phyloP scores from a whole-genome alignment of 2,888 invertebrate genomes.

The Drosophila prolongata region DNA sequence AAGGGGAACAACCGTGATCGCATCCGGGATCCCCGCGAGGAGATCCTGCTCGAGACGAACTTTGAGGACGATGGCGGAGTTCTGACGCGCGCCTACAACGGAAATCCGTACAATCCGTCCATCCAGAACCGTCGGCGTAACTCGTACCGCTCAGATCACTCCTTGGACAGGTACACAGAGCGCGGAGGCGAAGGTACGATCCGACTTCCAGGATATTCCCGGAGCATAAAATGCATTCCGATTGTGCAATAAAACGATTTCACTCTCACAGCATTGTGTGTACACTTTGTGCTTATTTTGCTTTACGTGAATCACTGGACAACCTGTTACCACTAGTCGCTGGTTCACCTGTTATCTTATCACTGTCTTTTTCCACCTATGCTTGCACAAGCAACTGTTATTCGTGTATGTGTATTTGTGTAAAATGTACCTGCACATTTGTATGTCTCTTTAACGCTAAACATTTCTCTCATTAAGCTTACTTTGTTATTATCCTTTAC shows the following conservation, averaged over 20 bases:
- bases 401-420: constrained; percentile 1
- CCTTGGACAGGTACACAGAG: constrained; percentile 84
- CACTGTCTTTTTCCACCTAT: constrained; percentile 28
- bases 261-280: constrained; percentile 12
- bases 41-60: constrained; percentile 85
- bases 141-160: constrained; percentile 82
- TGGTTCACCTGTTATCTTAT: constrained; percentile 46
- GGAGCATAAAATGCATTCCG: background rate
- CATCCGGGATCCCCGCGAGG: constrained; percentile 84
- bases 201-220: constrained; percentile 6
- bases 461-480: background rate
- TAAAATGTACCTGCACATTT: constrained; percentile 1
- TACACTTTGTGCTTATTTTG: constrained; percentile 18
- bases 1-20: constrained; percentile 80
- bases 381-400: constrained; percentile 33
- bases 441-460: constrained; percentile 2
- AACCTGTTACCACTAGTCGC: constrained; percentile 15
- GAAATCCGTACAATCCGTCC: constrained; percentile 73
- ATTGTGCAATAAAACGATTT: background rate
- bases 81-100: constrained; percentile 84
- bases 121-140: constrained; percentile 77
- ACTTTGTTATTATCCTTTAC: no score
- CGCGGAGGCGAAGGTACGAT: constrained; percentile 81
- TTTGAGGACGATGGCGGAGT: constrained; percentile 84
- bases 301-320: constrained; percentile 45